Percentiles rank a stretch among this genome's conserved stretches.
Conservation (phyloP, 2,888 invertebrate species). For the Pandemis cinnamomeana region DNA sequence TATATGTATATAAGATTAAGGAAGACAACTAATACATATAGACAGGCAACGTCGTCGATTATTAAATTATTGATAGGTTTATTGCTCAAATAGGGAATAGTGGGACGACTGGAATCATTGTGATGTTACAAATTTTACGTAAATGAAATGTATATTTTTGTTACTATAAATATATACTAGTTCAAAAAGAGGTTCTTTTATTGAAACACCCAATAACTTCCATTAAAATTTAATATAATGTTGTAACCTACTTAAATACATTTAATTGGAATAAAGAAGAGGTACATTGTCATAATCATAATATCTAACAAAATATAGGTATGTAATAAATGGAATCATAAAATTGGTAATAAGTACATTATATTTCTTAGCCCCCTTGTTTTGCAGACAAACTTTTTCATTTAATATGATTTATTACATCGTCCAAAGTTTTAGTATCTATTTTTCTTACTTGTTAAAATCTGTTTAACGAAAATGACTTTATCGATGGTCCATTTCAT, state of each 20-base stretch:
- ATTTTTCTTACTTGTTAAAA: too few relatives aligned
- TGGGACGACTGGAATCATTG: constrained; percentile 57
- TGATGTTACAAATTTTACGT: constrained; percentile 50
- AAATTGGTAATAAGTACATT: not conserved
- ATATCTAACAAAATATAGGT: not conserved
- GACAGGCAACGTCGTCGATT: constrained; percentile 31
- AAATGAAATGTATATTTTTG: constrained; percentile 65
- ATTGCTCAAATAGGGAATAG: constrained; percentile 77
- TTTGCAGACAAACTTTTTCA: too few relatives aligned
- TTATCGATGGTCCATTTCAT: too few relatives aligned
- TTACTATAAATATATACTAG: constrained; percentile 65
- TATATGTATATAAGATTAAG: not conserved
- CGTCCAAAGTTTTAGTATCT: too few relatives aligned
- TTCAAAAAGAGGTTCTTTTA: constrained; percentile 50
- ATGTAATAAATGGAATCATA: not conserved
- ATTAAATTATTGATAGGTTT: constrained; percentile 59
- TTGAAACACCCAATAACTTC: constrained; percentile 36
- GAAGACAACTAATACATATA: not conserved
- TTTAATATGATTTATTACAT: too few relatives aligned
- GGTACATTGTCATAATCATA: constrained; percentile 9
- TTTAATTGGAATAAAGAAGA: constrained; percentile 15
- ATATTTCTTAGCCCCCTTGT: not conserved
- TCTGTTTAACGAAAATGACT: too few relatives aligned
- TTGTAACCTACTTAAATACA: constrained; percentile 31
- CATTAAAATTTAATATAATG: constrained; percentile 35